These are phyloP conservation scores for Halcyon badia DNA, from an alignment of 2,797 vertebrate species.

Conservation along the genomic window DNA sequence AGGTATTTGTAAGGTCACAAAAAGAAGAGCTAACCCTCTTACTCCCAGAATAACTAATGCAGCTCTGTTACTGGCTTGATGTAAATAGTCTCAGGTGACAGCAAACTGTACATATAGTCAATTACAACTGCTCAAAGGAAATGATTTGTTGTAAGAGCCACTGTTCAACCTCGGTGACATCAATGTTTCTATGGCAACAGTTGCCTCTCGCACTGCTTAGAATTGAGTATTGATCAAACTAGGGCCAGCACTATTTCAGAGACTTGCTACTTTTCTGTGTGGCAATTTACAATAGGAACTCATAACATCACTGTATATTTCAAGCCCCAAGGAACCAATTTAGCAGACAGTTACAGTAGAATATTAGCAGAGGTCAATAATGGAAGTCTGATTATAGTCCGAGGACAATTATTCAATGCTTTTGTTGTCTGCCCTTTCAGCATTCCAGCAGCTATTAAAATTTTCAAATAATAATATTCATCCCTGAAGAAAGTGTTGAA, in stretches of 20 bases:
- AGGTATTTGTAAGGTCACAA: slow-evolving; percentile 91
- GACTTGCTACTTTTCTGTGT: slow-evolving; percentile 89
- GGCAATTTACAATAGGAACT: slow-evolving; percentile 94
- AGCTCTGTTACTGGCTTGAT: slow-evolving; percentile 88
- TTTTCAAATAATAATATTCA: slow-evolving; percentile 83
- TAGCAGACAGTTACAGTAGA: slow-evolving; percentile 95
- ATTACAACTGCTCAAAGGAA: slow-evolving; percentile 97
- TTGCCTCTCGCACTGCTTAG: slow-evolving; percentile 93
- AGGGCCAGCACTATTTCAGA: slow-evolving; percentile 90
- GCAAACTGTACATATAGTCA: slow-evolving; percentile 94
- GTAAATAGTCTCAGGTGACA: slow-evolving; percentile 96
- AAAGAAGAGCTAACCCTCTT: slow-evolving; percentile 85
- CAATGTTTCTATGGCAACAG: slow-evolving; percentile 95
- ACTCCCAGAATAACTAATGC: slow-evolving; percentile 92
- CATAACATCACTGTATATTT: slow-evolving; percentile 91
- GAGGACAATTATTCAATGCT: slow-evolving; percentile 90
- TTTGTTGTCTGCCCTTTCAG: slow-evolving; percentile 92
- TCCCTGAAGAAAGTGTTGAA: slow-evolving; percentile 76
- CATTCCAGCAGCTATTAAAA: slow-evolving; percentile 82
- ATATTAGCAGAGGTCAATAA: slow-evolving; percentile 99
- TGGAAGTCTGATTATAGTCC: slow-evolving; percentile 94
- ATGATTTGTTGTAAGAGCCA: slow-evolving; percentile 96
- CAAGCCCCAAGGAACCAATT: slow-evolving; percentile 99
- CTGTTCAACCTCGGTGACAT: slow-evolving; percentile 96
- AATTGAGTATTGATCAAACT: slow-evolving; percentile 99